Base-by-base conservation (phyloP, 2,113 vertebrate species). In the Progne subis region DNA sequence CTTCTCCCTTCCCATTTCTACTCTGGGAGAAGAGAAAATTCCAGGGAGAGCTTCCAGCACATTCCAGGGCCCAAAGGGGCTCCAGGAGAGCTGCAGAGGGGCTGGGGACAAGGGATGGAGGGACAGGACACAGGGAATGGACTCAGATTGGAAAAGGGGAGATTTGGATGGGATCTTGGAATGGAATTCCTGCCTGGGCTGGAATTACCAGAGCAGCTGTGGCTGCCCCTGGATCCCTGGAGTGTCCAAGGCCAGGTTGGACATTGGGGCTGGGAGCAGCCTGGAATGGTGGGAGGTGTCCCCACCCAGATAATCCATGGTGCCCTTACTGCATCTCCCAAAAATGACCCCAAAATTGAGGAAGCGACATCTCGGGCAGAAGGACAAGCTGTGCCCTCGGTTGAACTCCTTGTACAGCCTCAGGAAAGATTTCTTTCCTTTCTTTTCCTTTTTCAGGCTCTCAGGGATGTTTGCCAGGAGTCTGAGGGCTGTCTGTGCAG, bases 311-410 rank as follows among this genome's bases (percentile, higher is more conserved):
- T 29, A 28, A 39, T 18, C 55, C 63, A 16, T 0, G 11, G 19
- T 0, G 4, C 16, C 29, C 14, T 57, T 5, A 3, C 8, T 1
- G 8, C 37, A 32, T 7, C 8, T 49, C 46, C 28, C 28, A 3
- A 32, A 12, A 19, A 2, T 0, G 1, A 25, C 37, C 46, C 65
- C 12, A 26, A 41, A 68, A 31, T 0, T 4, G 17, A 37, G 8
- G 9, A 26, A 52, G 9, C 2, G 0, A 0, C 0, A 29, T 26
- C 5, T 32, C 4, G 2, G 4, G 9, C 24, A 82, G 28, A 6
- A 88, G 11, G 8, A 17, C 0, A 2, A 57, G 41, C 6, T 59
- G 11, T 18, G 47, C 14, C 39, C 43, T 28, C 4, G 2, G 2
- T 18, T 55, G 41, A 69, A 25, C 15, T 12, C 31, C 13, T 23